Evolutionary conservation across 2,888 invertebrate genomes (phyloP).

Genomic region (Bombylius major): DNA sequence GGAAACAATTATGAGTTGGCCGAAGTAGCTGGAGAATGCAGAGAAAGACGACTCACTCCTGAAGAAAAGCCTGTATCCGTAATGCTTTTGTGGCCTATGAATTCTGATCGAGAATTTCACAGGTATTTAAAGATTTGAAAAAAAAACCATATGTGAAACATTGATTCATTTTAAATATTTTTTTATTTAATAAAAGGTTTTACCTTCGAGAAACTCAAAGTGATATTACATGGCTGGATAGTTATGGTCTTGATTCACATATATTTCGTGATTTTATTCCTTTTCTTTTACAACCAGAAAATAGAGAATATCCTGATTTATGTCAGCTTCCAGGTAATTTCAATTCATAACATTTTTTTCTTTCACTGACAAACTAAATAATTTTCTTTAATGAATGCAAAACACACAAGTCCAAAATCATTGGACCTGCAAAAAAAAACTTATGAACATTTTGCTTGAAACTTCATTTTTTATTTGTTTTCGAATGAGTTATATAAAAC

Average conservation of each 20-base stretch:
- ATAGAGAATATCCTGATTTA: conserved; percentile 88
- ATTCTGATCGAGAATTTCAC: conserved; percentile 35
- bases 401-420: background rate
- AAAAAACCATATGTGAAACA: background rate
- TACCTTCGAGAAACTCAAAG: conserved; percentile 77
- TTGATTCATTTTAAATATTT: background rate
- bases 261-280: conserved; percentile 83
- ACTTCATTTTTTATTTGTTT: too few species aligned
- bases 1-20: conserved; percentile 68
- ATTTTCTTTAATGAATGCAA: background rate
- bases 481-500: too few species aligned
- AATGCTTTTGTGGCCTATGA: conserved; percentile 72
- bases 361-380: background rate
- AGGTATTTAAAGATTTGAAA: conserved; percentile 9
- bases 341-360: background rate
- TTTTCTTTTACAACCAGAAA: conserved; percentile 82
- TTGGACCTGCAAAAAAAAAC: background rate
- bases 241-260: conserved; percentile 81
- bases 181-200: conserved; percentile 44
- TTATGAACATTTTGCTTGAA: too few species aligned
- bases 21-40: conserved; percentile 80
- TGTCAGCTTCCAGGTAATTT: conserved; percentile 65
- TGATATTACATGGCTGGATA: conserved; percentile 76
- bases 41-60: conserved; percentile 74
- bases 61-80: conserved; percentile 70